Percentiles rank a stretch among this genome's conserved stretches.
phyloP scores from a whole-genome alignment of 2,797 vertebrate genomes.

The Thamnophis elegans region DNA sequence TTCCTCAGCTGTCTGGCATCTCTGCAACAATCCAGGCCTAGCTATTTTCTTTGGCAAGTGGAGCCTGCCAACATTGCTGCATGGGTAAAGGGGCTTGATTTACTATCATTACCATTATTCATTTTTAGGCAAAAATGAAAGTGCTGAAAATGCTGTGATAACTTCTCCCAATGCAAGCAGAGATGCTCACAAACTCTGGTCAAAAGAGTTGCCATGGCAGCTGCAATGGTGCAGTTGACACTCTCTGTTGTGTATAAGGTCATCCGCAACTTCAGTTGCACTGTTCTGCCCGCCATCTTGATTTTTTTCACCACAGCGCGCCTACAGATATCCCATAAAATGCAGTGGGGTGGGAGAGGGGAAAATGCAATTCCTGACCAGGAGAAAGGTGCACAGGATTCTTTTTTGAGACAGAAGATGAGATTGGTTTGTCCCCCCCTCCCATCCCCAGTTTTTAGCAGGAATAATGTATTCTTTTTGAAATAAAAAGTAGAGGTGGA shows the following conservation, averaged over 20 bases:
- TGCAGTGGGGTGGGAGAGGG: not conserved
- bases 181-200: not conserved
- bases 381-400: not conserved
- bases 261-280: not conserved
- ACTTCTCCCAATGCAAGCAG: not conserved
- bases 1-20: too few species aligned
- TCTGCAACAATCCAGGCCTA: too few species aligned
- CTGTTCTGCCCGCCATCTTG: not conserved
- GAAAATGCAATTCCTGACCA: not conserved
- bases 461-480: too few species aligned
- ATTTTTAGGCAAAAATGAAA: not conserved
- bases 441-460: not conserved
- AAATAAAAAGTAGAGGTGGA: too few species aligned
- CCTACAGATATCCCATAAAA: not conserved
- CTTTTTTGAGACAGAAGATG: not conserved
- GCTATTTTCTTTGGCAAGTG: too few species aligned
- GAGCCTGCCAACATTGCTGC: too few species aligned
- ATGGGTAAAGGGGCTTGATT: too few species aligned
- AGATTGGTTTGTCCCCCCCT: not conserved
- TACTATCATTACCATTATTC: not conserved
- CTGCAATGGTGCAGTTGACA: not conserved
- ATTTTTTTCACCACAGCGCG: not conserved
- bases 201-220: not conserved
- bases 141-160: not conserved
- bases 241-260: not conserved